Conservation (phyloP, 2,888 invertebrate genomes). For the Gonocerus acuteangulatus region DNA sequence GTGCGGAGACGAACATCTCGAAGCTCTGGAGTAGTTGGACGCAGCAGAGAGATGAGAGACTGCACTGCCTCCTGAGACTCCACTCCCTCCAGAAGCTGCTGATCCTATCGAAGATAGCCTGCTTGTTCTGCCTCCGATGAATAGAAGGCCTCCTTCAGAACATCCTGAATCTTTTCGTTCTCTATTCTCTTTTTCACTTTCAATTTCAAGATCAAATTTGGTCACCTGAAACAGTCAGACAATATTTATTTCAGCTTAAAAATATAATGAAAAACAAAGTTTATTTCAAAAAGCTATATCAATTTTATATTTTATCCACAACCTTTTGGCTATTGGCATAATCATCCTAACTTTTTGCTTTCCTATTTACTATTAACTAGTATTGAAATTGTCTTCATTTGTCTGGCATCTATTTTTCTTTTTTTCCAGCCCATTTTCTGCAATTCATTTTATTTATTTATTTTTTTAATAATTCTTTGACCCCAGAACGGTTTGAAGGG, state of each 20-base stretch:
- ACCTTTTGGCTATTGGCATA: too few relatives aligned
- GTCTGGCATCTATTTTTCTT: too few relatives aligned
- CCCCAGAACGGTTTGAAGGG: too few relatives aligned
- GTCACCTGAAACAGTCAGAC: slow-evolving; percentile 28
- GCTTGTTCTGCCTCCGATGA: slow-evolving; percentile 66
- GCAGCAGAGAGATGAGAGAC: slow-evolving; percentile 49
- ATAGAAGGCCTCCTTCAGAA: slow-evolving; percentile 61
- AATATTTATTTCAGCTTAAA: neutral
- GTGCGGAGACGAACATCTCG: slow-evolving; percentile 68
- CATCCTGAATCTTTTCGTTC: slow-evolving; percentile 41
- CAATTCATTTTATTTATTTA: too few relatives aligned
- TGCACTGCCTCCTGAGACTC: slow-evolving; percentile 37
- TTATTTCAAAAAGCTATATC: too few relatives aligned
- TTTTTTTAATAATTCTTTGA: too few relatives aligned
- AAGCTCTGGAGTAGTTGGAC: slow-evolving; percentile 39
- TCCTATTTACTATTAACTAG: too few relatives aligned
- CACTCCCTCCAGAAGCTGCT: slow-evolving; percentile 40
- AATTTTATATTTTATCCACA: too few relatives aligned
- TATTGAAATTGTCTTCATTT: too few relatives aligned
- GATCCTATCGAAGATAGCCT: slow-evolving; percentile 70
- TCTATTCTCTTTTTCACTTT: slow-evolving; percentile 42
- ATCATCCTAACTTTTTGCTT: too few relatives aligned
- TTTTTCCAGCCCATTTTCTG: too few relatives aligned
- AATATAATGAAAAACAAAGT: too few relatives aligned
- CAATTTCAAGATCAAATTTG: slow-evolving; percentile 40